A percentile compares a stretch with the other conserved stretches of the same genome.
Evolutionary conservation across 2,888 invertebrate species (phyloP).

Genomic region (Carpatolechia fugitivella): DNA sequence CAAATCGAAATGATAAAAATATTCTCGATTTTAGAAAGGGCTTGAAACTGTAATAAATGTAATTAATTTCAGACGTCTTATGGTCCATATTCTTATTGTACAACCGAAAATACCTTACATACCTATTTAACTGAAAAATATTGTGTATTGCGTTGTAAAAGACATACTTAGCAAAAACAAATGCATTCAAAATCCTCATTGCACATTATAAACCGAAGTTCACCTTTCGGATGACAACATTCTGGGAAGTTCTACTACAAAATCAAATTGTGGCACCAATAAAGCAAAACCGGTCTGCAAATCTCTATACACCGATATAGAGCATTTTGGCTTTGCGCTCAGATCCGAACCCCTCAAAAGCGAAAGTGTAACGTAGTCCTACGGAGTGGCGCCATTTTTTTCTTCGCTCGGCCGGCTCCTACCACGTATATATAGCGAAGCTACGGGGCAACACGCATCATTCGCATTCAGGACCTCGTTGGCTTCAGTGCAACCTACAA

Average conservation of each 20-base stretch:
- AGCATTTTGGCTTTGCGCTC: slow-evolving; percentile 55
- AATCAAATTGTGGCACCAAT: slow-evolving; percentile 19
- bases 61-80: no score
- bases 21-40: no score
- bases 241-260: slow-evolving; percentile 1
- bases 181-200: no score
- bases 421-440: slow-evolving; percentile 74
- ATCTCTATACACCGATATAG: slow-evolving; percentile 51
- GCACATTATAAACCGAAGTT: no score
- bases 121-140: no score
- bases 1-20: no score
- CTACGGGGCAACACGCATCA: slow-evolving; percentile 68
- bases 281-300: slow-evolving; percentile 39
- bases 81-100: no score
- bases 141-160: no score
- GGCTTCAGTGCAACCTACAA: slow-evolving; percentile 77
- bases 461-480: slow-evolving; percentile 77
- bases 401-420: slow-evolving; percentile 72
- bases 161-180: no score
- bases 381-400: slow-evolving; percentile 66
- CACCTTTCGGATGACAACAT: no score
- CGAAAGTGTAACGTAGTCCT: slow-evolving; percentile 78
- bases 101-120: no score
- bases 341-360: slow-evolving; percentile 65
- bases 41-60: no score